A percentile compares a stretch with the other conserved stretches of the same genome.
phyloP scores from a whole-genome alignment of 2,797 vertebrate genomes.

The Xenopus petersii region DNA sequence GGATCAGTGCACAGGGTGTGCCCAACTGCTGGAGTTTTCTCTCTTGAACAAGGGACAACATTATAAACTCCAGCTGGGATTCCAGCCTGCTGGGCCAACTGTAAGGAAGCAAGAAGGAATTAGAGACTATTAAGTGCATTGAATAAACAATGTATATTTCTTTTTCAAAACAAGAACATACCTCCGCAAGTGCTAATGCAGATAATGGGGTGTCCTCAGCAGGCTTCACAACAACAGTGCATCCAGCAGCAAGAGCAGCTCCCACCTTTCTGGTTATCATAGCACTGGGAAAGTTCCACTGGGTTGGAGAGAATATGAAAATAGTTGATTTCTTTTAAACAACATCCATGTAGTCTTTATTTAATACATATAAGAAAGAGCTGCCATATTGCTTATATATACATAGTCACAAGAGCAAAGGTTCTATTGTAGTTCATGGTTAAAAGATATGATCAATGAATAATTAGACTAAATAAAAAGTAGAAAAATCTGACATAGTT shows the following conservation, averaged over 20 bases:
- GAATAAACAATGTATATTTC: background rate
- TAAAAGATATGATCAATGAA: too few species aligned
- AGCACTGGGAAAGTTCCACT: slow-evolving; percentile 98
- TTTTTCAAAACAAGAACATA: slow-evolving; percentile 51
- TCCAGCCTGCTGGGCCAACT: slow-evolving; percentile 89
- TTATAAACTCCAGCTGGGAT: slow-evolving; percentile 89
- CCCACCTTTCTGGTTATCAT: slow-evolving; percentile 97
- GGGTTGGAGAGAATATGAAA: slow-evolving; percentile 32
- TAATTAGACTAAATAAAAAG: too few species aligned
- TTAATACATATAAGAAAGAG: too few species aligned
- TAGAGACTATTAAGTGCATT: too few species aligned
- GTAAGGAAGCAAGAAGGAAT: slow-evolving; percentile 42
- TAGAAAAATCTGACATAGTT: too few species aligned
- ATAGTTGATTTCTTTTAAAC: background rate
- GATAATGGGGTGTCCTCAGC: slow-evolving; percentile 94
- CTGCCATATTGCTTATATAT: too few species aligned
- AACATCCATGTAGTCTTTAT: too few species aligned
- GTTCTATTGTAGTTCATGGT: too few species aligned
- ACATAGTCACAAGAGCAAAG: too few species aligned
- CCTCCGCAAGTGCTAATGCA: slow-evolving; percentile 90
- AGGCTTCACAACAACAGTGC: slow-evolving; percentile 90
- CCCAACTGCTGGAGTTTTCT: slow-evolving; percentile 77
- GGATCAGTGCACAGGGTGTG: slow-evolving; percentile 86
- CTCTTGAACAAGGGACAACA: slow-evolving; percentile 86
- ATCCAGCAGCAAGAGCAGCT: slow-evolving; percentile 89